These are phyloP conservation scores for Zalophus californianus DNA, from an alignment of 2,797 vertebrate species.

Conservation along the genomic window DNA sequence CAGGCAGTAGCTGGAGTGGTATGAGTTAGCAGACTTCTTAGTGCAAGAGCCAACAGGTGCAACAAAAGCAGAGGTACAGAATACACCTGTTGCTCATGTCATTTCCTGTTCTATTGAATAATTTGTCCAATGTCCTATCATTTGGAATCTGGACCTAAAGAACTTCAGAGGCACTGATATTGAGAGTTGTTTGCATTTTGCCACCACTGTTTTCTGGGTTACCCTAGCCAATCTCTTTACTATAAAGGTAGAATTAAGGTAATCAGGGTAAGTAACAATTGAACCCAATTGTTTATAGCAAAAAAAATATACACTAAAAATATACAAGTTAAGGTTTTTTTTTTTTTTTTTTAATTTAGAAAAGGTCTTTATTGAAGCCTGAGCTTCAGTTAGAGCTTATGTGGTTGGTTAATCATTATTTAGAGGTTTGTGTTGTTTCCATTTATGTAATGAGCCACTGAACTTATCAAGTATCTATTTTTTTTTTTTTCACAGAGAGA, in stretches of 20 bases:
- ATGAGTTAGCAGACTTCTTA: rapidly evolving
- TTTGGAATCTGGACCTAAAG: neutral
- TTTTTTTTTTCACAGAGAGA: neutral
- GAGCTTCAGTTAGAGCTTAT: neutral
- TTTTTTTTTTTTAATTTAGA: neutral
- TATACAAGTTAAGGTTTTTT: neutral
- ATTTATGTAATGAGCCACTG: neutral
- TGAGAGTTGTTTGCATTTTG: neutral
- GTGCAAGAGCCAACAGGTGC: neutral
- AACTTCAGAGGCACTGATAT: neutral
- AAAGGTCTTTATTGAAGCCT: neutral
- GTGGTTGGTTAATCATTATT: neutral
- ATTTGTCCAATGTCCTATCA: neutral
- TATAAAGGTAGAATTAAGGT: neutral
- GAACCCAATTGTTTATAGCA: neutral
- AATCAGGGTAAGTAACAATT: neutral
- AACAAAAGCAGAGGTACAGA: neutral
- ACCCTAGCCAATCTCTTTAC: neutral
- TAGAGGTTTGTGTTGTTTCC: neutral
- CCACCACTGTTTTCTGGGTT: neutral
- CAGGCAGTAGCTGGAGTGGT: rapidly evolving
- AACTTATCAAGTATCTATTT: neutral
- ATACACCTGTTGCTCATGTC: neutral
- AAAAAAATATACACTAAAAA: neutral
- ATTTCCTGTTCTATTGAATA: neutral